Evolutionary conservation across 2,113 vertebrate species (phyloP).

Genomic region (Perognathus longimembris): DNA sequence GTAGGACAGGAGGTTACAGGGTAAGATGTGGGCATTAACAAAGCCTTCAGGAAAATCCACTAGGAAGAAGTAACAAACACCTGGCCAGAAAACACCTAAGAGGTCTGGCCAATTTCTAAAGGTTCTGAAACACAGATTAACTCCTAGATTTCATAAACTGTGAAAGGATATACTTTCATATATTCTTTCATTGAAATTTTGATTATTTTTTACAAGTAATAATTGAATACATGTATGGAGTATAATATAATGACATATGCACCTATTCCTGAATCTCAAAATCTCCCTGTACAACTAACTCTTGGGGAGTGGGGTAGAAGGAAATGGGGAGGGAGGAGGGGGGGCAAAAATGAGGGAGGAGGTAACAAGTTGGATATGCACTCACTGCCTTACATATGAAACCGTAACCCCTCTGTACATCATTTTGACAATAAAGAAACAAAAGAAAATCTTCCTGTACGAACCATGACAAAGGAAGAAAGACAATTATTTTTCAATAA

Average conservation of each 20-base stretch:
- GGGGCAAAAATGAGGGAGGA: no score
- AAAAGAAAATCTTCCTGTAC: no score
- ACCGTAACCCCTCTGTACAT: no score
- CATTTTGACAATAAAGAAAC: no score
- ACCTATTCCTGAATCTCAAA: no score
- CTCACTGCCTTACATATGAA: no score
- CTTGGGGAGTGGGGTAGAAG: no score
- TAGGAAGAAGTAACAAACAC: neutral
- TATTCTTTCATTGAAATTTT: neutral
- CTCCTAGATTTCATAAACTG: neutral
- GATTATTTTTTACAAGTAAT: neutral
- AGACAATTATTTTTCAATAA: no score
- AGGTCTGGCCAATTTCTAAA: neutral
- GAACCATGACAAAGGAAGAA: no score
- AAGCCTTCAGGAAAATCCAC: neutral
- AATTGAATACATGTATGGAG: neutral
- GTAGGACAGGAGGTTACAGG: neutral
- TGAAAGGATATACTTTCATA: neutral
- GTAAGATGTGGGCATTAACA: neutral
- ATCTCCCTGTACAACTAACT: no score
- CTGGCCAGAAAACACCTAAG: neutral
- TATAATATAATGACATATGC: neutral
- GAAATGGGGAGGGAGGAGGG: no score
- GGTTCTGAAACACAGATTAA: neutral
- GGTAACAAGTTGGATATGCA: no score